Conservation (phyloP, 2,797 vertebrate genomes). For the Podarcis lilfordi region DNA sequence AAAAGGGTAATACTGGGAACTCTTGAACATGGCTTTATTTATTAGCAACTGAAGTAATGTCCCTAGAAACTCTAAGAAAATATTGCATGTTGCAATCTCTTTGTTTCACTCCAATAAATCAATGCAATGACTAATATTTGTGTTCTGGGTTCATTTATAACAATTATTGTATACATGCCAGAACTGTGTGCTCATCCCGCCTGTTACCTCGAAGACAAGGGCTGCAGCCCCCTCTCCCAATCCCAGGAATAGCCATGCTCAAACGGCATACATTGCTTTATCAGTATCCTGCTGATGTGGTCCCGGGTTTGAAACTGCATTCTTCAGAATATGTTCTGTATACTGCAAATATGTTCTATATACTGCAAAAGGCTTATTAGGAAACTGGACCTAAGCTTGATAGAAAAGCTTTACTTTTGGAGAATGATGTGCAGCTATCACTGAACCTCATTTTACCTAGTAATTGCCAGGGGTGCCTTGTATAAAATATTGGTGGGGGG, state of each 20-base stretch:
- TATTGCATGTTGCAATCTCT: slow-evolving; percentile 8
- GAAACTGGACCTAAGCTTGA: neutral
- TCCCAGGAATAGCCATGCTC: neutral
- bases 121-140: neutral
- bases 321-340: neutral
- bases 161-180: slow-evolving; percentile 6
- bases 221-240: accelerated
- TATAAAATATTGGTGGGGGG: too few species aligned
- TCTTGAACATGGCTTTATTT: neutral
- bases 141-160: slow-evolving; percentile 12
- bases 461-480: neutral
- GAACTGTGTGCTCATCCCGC: neutral
- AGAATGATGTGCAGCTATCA: neutral
- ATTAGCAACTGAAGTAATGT: slow-evolving; percentile 17
- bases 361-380: neutral
- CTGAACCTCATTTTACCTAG: neutral
- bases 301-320: neutral
- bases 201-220: slow-evolving; percentile 19
- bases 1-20: slow-evolving; percentile 8
- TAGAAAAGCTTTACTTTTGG: neutral
- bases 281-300: accelerated
- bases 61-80: neutral
- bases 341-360: neutral
- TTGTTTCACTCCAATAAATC: slow-evolving; percentile 17
- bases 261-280: neutral